Percentiles rank a stretch among this genome's conserved stretches.
Conservation (phyloP, 2,113 vertebrate species). For the Plectropomus leopardus region DNA sequence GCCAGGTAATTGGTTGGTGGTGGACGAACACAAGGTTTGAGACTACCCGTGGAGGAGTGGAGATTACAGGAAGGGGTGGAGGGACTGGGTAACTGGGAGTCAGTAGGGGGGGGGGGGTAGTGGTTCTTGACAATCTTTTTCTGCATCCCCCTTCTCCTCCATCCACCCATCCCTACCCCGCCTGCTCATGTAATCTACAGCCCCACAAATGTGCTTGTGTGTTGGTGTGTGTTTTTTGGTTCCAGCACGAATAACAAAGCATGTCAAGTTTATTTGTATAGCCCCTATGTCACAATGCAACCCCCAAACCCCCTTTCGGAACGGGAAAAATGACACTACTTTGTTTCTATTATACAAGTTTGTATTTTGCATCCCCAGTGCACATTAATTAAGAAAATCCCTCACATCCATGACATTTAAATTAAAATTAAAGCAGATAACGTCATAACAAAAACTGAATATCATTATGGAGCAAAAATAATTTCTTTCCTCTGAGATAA, state of each 20-base stretch:
- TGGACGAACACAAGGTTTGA: conserved; percentile 87
- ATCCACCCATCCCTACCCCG: conserved; percentile 61
- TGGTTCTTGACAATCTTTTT: conserved; percentile 76
- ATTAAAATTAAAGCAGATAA: conserved; percentile 84
- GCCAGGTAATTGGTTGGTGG: conserved; percentile 94
- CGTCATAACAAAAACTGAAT: conserved; percentile 79
- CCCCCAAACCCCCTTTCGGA: conserved; percentile 13
- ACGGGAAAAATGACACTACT: conserved; percentile 51
- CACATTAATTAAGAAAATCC: conserved; percentile 79
- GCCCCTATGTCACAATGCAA: conserved; percentile 62
- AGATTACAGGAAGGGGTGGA: conserved; percentile 83
- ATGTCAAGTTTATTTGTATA: conserved; percentile 65
- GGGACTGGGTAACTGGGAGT: conserved; percentile 73
- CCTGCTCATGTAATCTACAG: conserved; percentile 77
- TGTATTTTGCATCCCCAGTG: conserved; percentile 64
- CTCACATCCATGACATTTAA: conserved; percentile 82
- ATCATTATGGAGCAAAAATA: conserved; percentile 76
- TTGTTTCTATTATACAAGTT: conserved; percentile 70
- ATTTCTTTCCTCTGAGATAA: conserved; percentile 77
- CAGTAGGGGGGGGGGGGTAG: conserved; percentile 34
- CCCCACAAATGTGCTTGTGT: conserved; percentile 65
- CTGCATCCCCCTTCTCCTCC: conserved; percentile 53
- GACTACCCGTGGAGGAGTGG: conserved; percentile 85
- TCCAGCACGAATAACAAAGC: conserved; percentile 72
- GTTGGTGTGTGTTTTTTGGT: conserved; percentile 48